Base-by-base conservation (phyloP, 2,113 vertebrate species). In the Nettapus auritus region DNA sequence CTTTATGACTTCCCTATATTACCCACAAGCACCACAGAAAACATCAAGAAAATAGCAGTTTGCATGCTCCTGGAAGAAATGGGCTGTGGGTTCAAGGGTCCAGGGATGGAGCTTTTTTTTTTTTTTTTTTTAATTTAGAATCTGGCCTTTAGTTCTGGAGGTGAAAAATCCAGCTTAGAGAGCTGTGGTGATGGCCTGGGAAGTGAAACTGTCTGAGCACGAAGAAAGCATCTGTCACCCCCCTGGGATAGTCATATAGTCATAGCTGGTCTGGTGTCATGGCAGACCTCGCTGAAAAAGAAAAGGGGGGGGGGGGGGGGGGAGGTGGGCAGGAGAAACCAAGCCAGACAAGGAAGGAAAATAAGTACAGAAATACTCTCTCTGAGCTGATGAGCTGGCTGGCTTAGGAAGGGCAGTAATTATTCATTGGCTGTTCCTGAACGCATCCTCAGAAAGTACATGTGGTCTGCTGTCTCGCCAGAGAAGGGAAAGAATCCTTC, bases 41-140 rank as follows among this genome's bases (percentile, higher is more conserved):
- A 12, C 4, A 0, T 33, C 2, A 2, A 33, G 18, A 15, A 60
- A 46, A 13, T 10, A 3, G 7, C 28, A n/a, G 22, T 28, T 34
- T 19, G 9, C 28, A 29, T 8, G 1, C 22, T n/a, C 36, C 60
- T n/a, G 22, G n/a, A 46, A 55, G 38, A 14, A 55, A 40, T 13
- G 4, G 46, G 38, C 8, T 19, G 21, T 6, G 46, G 38, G 5
- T 67, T 53, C 23, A 34, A 25, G 28, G 11, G 4, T 44, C 13
- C 11, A 17, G 8, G 38, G 29, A 46, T 7, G 11, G 38, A 46
- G 6, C n/a, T 60, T 38, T 44, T 44, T 44, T 44, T 48, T 46
- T 46, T 21, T 48, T 48, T 21, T 28, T 8, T 19, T 19, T 52
- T 36, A n/a, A n/a, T 36, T 60, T 12, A 29, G 52, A 8, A 40